A percentile compares a stretch with the other conserved stretches of the same genome.
Conservation (phyloP, 2,888 invertebrate species). For the Drosophila lutescens region DNA sequence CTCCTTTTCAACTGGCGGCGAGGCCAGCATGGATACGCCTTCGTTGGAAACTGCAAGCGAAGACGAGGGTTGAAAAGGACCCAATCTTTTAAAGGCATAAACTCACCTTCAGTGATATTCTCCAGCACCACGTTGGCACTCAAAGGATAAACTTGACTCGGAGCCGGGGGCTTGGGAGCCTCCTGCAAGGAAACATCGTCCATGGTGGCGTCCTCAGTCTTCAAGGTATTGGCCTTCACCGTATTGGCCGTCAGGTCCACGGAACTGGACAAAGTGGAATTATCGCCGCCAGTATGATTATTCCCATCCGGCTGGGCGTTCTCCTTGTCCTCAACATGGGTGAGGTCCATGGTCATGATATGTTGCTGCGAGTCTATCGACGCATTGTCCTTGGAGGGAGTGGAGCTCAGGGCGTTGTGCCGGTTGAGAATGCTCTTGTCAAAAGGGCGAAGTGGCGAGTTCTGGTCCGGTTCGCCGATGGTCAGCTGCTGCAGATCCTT, state of each 20-base stretch:
- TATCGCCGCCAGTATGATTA: slow-evolving; percentile 20
- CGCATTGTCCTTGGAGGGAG: slow-evolving; percentile 68
- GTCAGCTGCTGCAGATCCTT: slow-evolving; percentile 36
- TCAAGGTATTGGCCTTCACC: slow-evolving; percentile 62
- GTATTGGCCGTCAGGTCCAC: slow-evolving; percentile 61
- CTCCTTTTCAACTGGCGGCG: slow-evolving; percentile 10
- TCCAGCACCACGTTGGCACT: slow-evolving; percentile 62
- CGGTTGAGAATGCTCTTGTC: slow-evolving; percentile 73
- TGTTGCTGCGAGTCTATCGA: slow-evolving; percentile 4
- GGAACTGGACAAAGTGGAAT: slow-evolving; percentile 59
- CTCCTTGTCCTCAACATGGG: slow-evolving; percentile 65
- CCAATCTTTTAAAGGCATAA: not conserved
- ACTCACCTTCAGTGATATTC: slow-evolving; percentile 65
- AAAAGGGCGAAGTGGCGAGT: slow-evolving; percentile 64
- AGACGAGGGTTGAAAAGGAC: not conserved
- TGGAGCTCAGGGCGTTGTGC: slow-evolving; percentile 78
- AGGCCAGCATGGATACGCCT: slow-evolving; percentile 25
- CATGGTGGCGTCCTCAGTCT: slow-evolving; percentile 34
- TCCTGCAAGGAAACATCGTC: slow-evolving; percentile 54
- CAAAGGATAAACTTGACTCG: slow-evolving; percentile 57
- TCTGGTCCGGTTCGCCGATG: slow-evolving; percentile 35
- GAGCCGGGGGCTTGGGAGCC: slow-evolving; percentile 22
- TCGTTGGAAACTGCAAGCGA: slow-evolving; percentile 61
- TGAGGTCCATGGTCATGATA: not conserved
- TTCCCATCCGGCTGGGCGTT: slow-evolving; percentile 62